A percentile compares a stretch with the other conserved stretches of the same genome.
Conservation (phyloP, 1,140 invertebrate species). For the Diorhabda sublineata region DNA sequence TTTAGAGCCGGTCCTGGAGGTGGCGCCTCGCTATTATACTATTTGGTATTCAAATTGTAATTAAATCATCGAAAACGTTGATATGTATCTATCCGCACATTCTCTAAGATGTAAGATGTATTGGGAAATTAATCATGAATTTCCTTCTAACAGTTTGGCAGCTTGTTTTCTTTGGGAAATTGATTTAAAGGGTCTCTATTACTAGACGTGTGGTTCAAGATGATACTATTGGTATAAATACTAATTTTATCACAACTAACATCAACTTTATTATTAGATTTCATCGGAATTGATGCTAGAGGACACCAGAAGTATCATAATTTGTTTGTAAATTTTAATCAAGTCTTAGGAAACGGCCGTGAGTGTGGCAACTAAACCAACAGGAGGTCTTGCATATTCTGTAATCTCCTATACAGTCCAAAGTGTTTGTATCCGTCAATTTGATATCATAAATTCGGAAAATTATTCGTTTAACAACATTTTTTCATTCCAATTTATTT, state of each 20-base stretch:
- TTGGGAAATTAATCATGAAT: constrained; percentile 1
- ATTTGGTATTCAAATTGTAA: constrained; percentile 1
- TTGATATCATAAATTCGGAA: too few relatives aligned
- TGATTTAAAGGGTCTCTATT: not conserved
- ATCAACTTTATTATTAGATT: not conserved
- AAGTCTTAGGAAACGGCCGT: constrained; percentile 1
- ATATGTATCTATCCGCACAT: not conserved
- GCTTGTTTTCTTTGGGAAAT: constrained; percentile 1
- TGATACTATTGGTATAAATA: not conserved
- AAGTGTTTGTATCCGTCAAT: too few relatives aligned
- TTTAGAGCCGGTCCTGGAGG: too few relatives aligned
- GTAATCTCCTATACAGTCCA: too few relatives aligned
- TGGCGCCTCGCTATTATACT: too few relatives aligned
- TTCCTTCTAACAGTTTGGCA: not conserved
- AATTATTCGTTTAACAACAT: too few relatives aligned
- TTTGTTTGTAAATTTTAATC: constrained; percentile 1
- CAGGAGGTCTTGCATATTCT: not conserved
- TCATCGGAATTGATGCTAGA: not conserved
- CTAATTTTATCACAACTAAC: not conserved
- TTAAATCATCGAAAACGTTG: not conserved
- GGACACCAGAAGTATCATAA: not conserved
- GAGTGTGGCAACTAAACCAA: not conserved
- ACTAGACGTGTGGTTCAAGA: not conserved
- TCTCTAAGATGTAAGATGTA: constrained; percentile 1
- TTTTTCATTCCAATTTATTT: too few relatives aligned